Conservation (phyloP, 2,797 vertebrate species). For the Austrolebias charrua region DNA sequence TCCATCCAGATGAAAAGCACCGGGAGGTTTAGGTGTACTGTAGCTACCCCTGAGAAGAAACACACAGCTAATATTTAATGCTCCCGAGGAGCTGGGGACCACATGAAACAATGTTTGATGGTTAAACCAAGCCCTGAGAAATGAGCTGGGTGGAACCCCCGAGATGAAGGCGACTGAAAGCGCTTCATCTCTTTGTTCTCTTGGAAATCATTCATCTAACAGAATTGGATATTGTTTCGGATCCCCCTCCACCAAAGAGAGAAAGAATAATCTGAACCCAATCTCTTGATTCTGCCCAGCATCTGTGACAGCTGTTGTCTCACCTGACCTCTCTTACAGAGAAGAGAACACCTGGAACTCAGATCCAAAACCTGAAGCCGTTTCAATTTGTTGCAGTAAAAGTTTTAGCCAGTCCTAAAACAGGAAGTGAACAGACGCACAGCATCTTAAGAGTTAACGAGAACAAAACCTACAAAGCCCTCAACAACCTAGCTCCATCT, state of each 20-base stretch:
- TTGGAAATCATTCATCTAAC: constrained; percentile 49
- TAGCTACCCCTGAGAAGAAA: constrained; percentile 34
- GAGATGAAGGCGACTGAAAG: constrained; percentile 41
- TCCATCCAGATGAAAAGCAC: constrained; percentile 42
- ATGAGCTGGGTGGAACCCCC: constrained; percentile 47
- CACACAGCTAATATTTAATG: constrained; percentile 62
- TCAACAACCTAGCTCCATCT: no score
- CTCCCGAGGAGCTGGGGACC: constrained; percentile 35
- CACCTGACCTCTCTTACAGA: not conserved
- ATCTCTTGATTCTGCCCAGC: constrained; percentile 22
- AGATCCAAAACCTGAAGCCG: no score
- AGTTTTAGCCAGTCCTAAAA: no score
- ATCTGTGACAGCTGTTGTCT: constrained; percentile 17
- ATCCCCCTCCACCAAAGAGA: constrained; percentile 21
- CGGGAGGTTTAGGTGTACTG: constrained; percentile 25
- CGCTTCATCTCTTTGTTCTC: constrained; percentile 31
- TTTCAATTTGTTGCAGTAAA: no score
- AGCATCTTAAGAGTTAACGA: no score
- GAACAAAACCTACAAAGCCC: no score
- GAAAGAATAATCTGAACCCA: constrained; percentile 13
- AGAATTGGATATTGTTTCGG: constrained; percentile 42
- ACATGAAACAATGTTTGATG: constrained; percentile 63
- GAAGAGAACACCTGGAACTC: no score
- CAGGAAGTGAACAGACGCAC: no score
- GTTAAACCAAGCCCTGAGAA: constrained; percentile 53